Conservation (phyloP, 1,140 invertebrate genomes). For the Ditylenchus dipsaci region DNA sequence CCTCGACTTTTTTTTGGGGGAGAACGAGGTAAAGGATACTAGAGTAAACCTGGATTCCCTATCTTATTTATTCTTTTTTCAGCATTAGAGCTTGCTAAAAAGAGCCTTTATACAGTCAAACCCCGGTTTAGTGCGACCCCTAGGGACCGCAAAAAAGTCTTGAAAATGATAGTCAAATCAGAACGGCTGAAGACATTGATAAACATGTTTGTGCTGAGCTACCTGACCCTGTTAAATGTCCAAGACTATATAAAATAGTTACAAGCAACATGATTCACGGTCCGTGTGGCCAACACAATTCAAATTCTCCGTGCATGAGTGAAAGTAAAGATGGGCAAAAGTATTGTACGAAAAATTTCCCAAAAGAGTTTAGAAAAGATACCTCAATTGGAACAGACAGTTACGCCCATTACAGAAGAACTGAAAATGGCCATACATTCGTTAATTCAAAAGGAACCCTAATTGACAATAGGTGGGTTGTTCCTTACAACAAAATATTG, state of each 20-base stretch:
- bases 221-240: neutral
- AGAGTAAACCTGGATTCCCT: too few relatives aligned
- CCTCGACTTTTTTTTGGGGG: too few relatives aligned
- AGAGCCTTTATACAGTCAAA: too few relatives aligned
- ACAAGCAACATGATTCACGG: neutral
- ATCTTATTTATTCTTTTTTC: too few relatives aligned
- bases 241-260: neutral
- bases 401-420: neutral
- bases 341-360: neutral
- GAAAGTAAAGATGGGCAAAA: too few relatives aligned
- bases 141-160: too few relatives aligned
- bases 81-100: too few relatives aligned
- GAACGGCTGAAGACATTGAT: neutral
- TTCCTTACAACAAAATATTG: neutral
- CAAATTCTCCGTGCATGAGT: too few relatives aligned
- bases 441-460: neutral
- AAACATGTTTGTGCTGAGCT: neutral
- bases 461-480: neutral
- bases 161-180: neutral
- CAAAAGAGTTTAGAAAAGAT: neutral
- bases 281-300: too few relatives aligned
- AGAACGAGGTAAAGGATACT: too few relatives aligned
- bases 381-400: neutral
- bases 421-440: neutral
- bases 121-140: too few relatives aligned